Conservation (phyloP, 1,140 invertebrate genomes). For the Bilobella aurantiaca region DNA sequence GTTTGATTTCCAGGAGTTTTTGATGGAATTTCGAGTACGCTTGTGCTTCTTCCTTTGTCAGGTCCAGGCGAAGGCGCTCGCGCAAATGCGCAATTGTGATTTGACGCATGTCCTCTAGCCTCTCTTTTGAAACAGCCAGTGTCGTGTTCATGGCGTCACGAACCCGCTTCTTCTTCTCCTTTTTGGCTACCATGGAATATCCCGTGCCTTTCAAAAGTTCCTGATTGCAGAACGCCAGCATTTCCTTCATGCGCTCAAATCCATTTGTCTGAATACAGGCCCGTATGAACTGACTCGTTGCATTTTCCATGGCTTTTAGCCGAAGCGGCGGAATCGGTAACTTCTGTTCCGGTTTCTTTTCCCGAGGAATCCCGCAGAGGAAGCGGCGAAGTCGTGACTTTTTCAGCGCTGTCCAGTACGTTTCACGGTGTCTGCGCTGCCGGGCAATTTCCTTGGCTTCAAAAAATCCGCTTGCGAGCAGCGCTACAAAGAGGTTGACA, state of each 20-base stretch:
- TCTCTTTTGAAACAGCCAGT: background rate
- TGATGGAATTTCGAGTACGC: background rate
- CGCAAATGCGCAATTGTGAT: background rate
- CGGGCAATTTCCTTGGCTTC: slow-evolving; percentile 14
- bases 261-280: background rate
- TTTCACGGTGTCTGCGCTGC: slow-evolving; percentile 7
- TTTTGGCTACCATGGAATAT: background rate
- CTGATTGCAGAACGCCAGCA: background rate
- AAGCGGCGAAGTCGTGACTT: background rate
- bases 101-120: background rate
- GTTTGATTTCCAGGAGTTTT: background rate
- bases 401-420: slow-evolving; percentile 1
- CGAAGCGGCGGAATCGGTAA: background rate
- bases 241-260: slow-evolving; percentile 8
- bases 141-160: background rate
- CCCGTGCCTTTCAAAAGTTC: slow-evolving; percentile 4
- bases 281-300: background rate
- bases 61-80: background rate
- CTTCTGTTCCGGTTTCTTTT: background rate
- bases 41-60: background rate
- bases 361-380: background rate
- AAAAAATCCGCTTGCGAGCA: slow-evolving; percentile 4
- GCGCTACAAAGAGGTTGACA: slow-evolving; percentile 10
- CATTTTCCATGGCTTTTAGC: background rate
- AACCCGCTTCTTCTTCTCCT: background rate